phyloP scores from a whole-genome alignment of 2,113 vertebrate species.

The Xiphophorus couchianus region DNA sequence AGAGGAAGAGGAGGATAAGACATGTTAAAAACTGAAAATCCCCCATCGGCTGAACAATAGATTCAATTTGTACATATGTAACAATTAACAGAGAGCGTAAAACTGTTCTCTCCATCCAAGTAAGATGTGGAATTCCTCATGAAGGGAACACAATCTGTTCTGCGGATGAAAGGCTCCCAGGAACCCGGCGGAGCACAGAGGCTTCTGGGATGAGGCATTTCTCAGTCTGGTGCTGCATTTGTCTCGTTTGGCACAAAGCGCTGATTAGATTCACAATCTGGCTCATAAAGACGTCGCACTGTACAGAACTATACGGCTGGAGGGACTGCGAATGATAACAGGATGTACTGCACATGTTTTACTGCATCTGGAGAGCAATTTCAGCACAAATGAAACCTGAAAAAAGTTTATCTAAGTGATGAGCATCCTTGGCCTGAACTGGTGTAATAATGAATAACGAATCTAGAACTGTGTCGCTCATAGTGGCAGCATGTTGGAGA shows the following conservation, averaged over 20 bases:
- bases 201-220: conserved; percentile 35
- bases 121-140: conserved; percentile 47
- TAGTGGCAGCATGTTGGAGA: too few relatives aligned
- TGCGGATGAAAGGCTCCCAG: conserved; percentile 60
- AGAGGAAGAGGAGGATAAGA: conserved; percentile 36
- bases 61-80: conserved; percentile 29
- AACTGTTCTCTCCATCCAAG: conserved; percentile 23
- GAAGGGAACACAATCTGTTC: conserved; percentile 64
- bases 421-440: too few relatives aligned
- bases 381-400: not conserved
- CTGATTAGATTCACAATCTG: conserved; percentile 64
- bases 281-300: conserved; percentile 11
- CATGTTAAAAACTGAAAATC: conserved; percentile 38
- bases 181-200: conserved; percentile 40
- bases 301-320: not conserved
- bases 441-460: too few relatives aligned
- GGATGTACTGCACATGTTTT: not conserved
- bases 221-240: conserved; percentile 61
- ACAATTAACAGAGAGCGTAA: conserved; percentile 49
- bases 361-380: not conserved
- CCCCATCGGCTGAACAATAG: conserved; percentile 48
- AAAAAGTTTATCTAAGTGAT: not conserved
- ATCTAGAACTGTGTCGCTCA: too few relatives aligned
- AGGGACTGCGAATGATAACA: not conserved
- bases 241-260: conserved; percentile 59